Evolutionary conservation across 2,888 invertebrate species (phyloP).

Genomic region (Parnassius orleans): DNA sequence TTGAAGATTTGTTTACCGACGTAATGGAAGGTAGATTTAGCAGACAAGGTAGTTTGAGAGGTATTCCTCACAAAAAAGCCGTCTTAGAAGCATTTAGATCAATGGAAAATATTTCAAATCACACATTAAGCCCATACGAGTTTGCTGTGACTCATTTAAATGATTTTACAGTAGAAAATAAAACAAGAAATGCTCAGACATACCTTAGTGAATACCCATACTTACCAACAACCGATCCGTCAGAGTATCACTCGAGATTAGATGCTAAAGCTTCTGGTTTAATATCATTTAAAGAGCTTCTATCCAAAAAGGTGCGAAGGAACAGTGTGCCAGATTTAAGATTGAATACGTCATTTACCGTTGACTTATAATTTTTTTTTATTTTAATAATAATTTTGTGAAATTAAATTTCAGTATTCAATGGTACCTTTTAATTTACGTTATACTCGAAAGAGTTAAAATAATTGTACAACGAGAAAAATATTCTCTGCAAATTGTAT

Average conservation of each 20-base stretch:
- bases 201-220: constrained; percentile 75
- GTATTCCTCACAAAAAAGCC: constrained; percentile 78
- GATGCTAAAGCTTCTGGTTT: constrained; percentile 70
- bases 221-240: constrained; percentile 73
- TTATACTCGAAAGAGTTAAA: constrained; percentile 4
- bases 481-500: too few relatives aligned
- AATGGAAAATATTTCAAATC: constrained; percentile 70
- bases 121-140: constrained; percentile 64
- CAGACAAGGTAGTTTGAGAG: constrained; percentile 73
- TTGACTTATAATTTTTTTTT: constrained; percentile 45
- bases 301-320: constrained; percentile 57
- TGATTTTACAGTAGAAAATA: constrained; percentile 60
- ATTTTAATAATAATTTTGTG: background rate
- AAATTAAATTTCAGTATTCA: background rate
- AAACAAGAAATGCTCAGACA: constrained; percentile 63
- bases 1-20: constrained; percentile 74
- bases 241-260: constrained; percentile 70
- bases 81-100: constrained; percentile 76
- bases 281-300: constrained; percentile 68
- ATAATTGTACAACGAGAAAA: background rate
- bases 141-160: constrained; percentile 57
- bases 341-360: constrained; percentile 64
- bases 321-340: constrained; percentile 74
- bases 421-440: background rate
- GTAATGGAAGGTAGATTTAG: constrained; percentile 72